Evolutionary conservation across 2,113 vertebrate genomes (phyloP).

Genomic region (Peucedramus taeniatus): DNA sequence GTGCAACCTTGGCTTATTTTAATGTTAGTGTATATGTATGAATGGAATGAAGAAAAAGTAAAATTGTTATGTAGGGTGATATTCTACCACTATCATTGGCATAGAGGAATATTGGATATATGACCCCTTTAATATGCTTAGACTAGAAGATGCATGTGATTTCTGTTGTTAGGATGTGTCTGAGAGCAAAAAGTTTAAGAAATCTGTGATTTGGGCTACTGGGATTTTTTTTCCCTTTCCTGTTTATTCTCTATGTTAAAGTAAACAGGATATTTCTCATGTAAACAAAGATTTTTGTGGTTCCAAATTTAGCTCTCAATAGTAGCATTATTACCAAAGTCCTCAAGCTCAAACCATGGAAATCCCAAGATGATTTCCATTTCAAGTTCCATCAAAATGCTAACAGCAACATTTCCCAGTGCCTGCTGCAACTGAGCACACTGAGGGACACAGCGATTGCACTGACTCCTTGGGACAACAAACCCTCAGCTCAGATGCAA

Average conservation of each 20-base stretch:
- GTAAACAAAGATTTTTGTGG: background rate
- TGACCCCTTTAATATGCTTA: background rate
- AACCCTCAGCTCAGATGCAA: background rate
- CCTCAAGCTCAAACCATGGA: background rate
- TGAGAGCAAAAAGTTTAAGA: background rate
- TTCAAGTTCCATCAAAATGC: background rate
- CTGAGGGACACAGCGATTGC: rapidly evolving
- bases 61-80: background rate
- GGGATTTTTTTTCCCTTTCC: rapidly evolving
- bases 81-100: background rate
- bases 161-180: background rate
- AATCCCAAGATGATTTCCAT: background rate
- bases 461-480: background rate
- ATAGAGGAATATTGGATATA: background rate
- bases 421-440: rapidly evolving
- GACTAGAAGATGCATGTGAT: background rate
- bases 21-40: background rate
- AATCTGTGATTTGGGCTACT: background rate
- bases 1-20: background rate
- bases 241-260: background rate
- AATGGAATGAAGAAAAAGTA: background rate
- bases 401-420: background rate
- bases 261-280: background rate
- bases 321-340: background rate
- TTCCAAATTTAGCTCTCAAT: background rate